Evolutionary conservation across 2,888 invertebrate genomes (phyloP), one percentile per base, ranked within the genome.

Genomic region (Beris chalybata): DNA sequence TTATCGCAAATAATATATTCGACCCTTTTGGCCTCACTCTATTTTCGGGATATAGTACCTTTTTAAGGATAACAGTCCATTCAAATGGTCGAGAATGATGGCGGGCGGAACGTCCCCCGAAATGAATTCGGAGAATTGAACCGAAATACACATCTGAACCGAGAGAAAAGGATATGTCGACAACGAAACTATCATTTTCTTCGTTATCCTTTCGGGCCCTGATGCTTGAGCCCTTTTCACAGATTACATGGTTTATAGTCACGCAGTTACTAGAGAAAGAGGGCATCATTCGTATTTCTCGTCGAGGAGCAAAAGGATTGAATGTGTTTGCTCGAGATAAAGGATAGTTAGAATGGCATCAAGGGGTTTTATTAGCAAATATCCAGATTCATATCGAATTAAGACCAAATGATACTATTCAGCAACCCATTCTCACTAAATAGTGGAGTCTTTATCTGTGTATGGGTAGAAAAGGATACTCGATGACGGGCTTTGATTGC

Each of bases 321-420:
- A 59, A 59, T 59, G 45, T 48, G 58, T 48, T 59, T 48, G 22
- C n/a, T 13, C 32, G 13, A n/a, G 44, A 59, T 48, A 59, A 59
- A 48, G 48, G 58, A 59, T 59, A 47, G 15, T 58, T 59, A 31
- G 58, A 48, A 59, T 48, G 48, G 58, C 58, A 44, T 59, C 58
- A 59, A 58, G 47, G 48, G 58, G 58, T 59, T 59, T 59, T 59
- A 59, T 59, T 59, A 59, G 58, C 31, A 47, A 59, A 59, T 59
- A 32, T 30, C 48, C 58, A 59, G 58, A 59, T 59, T 47, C 30
- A 47, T 59, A 59, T 59, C 58, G 58, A 59, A 59, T 59, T 13
- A 59, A 59, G 32, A 30, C 31, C 15, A 31, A 59, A 59, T 59
- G 48, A 31, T 48, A 59, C 48, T 48, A 59, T 59, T 48, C 30